Evolutionary conservation across 2,797 vertebrate species (phyloP).

Genomic region (Sebastes taczanowskii): DNA sequence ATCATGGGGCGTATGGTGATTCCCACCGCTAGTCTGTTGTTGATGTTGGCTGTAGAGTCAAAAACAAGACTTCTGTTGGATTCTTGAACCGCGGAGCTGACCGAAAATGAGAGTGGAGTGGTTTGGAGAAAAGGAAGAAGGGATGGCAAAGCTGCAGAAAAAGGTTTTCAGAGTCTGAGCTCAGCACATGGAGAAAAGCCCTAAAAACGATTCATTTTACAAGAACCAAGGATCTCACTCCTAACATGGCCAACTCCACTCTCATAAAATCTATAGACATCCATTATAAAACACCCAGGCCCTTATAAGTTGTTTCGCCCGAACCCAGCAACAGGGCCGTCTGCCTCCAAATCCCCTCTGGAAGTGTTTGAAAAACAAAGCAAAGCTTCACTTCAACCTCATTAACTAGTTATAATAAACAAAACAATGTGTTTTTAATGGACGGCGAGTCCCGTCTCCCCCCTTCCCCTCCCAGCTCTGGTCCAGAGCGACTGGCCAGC

Average conservation of each 20-base stretch:
- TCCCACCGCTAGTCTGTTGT: neutral
- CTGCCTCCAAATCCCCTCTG: constrained; percentile 71
- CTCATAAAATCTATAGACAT: constrained; percentile 78
- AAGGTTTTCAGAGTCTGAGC: constrained; percentile 42
- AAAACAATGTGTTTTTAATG: constrained; percentile 81
- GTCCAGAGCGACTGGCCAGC: constrained; percentile 68
- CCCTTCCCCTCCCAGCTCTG: constrained; percentile 44
- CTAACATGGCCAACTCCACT: constrained; percentile 67
- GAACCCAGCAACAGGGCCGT: constrained; percentile 48
- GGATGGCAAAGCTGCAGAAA: constrained; percentile 20
- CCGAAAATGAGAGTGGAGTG: constrained; percentile 6
- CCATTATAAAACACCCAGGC: constrained; percentile 71
- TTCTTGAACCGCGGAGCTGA: neutral
- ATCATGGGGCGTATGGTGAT: too few species aligned
- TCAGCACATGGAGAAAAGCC: constrained; percentile 68
- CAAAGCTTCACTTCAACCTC: constrained; percentile 75
- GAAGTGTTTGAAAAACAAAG: constrained; percentile 75
- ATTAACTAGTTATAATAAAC: constrained; percentile 83
- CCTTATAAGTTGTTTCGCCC: constrained; percentile 57
- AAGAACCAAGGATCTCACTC: constrained; percentile 71
- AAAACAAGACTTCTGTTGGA: constrained; percentile 34
- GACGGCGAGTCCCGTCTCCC: constrained; percentile 55
- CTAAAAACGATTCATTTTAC: constrained; percentile 71
- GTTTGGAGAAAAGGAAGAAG: constrained; percentile 31
- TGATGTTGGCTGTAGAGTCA: constrained; percentile 15